Evolutionary conservation across 2,797 vertebrate genomes (phyloP), one percentile per base, ranked within the genome.

Genomic region (Hypotaenidia philippensis): DNA sequence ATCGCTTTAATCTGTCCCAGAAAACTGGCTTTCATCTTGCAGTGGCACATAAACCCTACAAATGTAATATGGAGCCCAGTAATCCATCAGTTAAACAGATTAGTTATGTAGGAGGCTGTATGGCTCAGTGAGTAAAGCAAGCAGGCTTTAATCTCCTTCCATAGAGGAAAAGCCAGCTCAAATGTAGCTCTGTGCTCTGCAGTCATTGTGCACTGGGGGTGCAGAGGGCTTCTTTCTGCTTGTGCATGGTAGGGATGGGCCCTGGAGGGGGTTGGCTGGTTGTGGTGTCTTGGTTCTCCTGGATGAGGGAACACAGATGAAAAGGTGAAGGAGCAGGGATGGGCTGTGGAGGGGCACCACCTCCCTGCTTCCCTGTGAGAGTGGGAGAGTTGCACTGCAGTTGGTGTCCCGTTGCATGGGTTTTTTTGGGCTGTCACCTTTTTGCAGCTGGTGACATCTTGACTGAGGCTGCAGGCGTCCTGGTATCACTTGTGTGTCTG

Each of bases 1-100:
- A 59, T 74, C 3, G 1, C 65, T 78, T 85, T 87, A 84, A 89
- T 94, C 91, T 80, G 77, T 50, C 80, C 64, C 40, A 38, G 72
- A 84, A 89, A 80, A 80, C 80, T 65, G 89, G n/a, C 72, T 95
- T 95, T 81, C 75, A 85, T 94, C 84, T 91, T 15, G 3, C 23
- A 53, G 66, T 21, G 53, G 50, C 53, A 53, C 31, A 1, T 83
- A 90, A 91, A 87, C 69, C 52, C 20, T 75, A 52, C 57, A 38
- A 82, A 59, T 72, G 70, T 79, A 89, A 79, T 40, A 59, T 55
- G 87, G 83, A 84, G 83, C 89, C 70, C 80, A 38, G 81, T 94
- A 95, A 96, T 93, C 93, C 91, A 84, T 47, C 79, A 29, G 74
- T 90, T 94, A 95, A 95, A 93, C 53, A 89, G 81, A 94, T 93